Percentiles rank a stretch among this genome's conserved stretches.
phyloP scores from a whole-genome alignment of 2,888 invertebrate species.

The Dryococelus australis region DNA sequence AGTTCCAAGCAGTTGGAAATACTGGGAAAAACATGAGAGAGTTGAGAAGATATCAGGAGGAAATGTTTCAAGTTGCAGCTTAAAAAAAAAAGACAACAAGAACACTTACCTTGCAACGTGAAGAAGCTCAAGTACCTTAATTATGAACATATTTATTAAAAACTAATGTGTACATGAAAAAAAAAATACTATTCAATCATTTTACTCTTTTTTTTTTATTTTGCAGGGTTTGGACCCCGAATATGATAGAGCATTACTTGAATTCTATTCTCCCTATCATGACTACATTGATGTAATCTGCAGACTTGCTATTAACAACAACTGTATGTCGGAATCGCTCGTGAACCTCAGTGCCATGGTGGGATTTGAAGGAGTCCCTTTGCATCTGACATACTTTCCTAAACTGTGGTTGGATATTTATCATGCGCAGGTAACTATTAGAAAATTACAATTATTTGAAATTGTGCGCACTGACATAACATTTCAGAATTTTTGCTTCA shows the following conservation, averaged over 20 bases:
- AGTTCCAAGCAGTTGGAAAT: too few relatives aligned
- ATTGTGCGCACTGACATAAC: conserved; percentile 50
- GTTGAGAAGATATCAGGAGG: too few relatives aligned
- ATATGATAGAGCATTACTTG: conserved; percentile 76
- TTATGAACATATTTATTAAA: too few relatives aligned
- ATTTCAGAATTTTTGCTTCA: neutral
- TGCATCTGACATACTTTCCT: conserved; percentile 89
- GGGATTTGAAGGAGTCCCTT: conserved; percentile 87
- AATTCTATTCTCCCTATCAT: conserved; percentile 88
- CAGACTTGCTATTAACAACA: conserved; percentile 87
- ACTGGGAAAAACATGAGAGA: too few relatives aligned
- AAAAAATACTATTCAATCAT: neutral
- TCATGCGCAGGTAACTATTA: conserved; percentile 67
- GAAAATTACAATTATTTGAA: conserved; percentile 47
- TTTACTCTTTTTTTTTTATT: neutral
- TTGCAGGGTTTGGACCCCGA: conserved; percentile 75
- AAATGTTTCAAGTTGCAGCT: too few relatives aligned
- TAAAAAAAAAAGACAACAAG: too few relatives aligned
- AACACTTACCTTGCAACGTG: too few relatives aligned
- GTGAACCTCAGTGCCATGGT: conserved; percentile 88
- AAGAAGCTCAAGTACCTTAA: too few relatives aligned
- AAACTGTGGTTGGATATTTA: conserved; percentile 92
- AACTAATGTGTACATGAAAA: too few relatives aligned
- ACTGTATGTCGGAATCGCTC: conserved; percentile 84
- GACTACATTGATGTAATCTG: conserved; percentile 87